Conservation (phyloP, 2,888 invertebrate genomes). For the Masnerella sp. region DNA sequence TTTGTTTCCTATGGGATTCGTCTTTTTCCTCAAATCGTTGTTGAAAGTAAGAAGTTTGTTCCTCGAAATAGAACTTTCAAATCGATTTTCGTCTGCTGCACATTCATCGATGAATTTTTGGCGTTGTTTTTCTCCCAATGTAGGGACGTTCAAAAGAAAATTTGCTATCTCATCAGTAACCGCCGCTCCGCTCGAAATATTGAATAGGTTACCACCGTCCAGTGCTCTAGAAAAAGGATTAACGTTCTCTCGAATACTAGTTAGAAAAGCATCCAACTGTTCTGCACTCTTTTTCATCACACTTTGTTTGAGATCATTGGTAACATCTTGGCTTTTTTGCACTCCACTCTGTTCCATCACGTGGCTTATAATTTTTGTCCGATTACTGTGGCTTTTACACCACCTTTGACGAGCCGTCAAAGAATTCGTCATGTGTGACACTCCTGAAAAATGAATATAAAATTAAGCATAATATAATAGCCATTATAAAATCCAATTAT, state of each 20-base stretch:
- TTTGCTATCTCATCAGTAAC: conserved; percentile 16
- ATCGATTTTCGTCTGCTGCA: conserved; percentile 8
- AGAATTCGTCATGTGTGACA: conserved; percentile 32
- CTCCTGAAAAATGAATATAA: conserved; percentile 34
- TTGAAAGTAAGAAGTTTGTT: conserved; percentile 17
- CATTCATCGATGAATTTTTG: conserved; percentile 33
- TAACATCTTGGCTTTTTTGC: conserved; percentile 63
- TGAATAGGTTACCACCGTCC: conserved; percentile 5
- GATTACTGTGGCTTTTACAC: conserved; percentile 43
- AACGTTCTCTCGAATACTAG: conserved; percentile 7
- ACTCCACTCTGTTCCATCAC: conserved; percentile 61
- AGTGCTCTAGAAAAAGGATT: conserved; percentile 22
- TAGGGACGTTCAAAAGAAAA: conserved; percentile 56
- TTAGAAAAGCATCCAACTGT: conserved; percentile 5
- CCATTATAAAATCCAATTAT: neutral
- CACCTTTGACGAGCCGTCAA: conserved; percentile 47
- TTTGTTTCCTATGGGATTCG: neutral
- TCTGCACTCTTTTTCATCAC: conserved; percentile 55
- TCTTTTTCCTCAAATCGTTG: neutral
- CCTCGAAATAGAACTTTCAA: neutral
- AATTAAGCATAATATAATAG: neutral
- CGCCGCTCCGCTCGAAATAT: conserved; percentile 30
- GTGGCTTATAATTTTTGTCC: conserved; percentile 62
- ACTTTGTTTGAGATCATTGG: conserved; percentile 61
- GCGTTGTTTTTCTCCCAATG: conserved; percentile 21